Evolutionary conservation across 2,113 vertebrate species (phyloP).

Genomic region (Halcyon senegalensis): DNA sequence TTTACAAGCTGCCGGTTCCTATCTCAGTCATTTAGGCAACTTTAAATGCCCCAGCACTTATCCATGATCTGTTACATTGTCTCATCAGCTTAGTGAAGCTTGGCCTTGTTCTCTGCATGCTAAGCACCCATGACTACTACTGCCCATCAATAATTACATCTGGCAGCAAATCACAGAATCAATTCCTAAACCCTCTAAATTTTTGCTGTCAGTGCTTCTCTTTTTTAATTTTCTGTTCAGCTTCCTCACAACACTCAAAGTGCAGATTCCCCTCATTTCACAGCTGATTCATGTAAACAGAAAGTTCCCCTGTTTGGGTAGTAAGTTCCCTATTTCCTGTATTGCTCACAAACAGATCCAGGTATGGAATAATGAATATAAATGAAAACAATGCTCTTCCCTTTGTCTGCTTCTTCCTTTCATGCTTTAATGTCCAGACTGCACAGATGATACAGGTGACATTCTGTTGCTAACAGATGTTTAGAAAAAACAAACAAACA

Average conservation of each 20-base stretch:
- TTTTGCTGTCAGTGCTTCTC: not conserved
- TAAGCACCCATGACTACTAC: not conserved
- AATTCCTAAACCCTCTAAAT: not conserved
- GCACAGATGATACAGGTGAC: not conserved
- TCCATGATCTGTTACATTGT: not conserved
- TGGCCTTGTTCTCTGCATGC: not conserved
- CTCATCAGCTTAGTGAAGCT: not conserved
- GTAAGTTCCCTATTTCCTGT: slow-evolving; percentile 20
- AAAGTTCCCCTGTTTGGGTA: slow-evolving; percentile 34
- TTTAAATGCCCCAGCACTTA: not conserved
- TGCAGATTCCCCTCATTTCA: slow-evolving; percentile 13
- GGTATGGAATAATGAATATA: not conserved
- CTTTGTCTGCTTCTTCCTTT: not conserved
- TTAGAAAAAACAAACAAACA: not conserved
- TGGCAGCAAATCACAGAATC: not conserved
- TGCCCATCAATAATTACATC: not conserved
- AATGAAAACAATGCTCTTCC: not conserved
- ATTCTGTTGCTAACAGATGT: not conserved
- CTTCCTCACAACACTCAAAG: not conserved
- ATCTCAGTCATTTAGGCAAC: not conserved
- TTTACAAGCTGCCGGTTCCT: not conserved
- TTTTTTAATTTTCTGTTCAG: not conserved
- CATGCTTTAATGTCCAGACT: not conserved
- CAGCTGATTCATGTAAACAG: not conserved
- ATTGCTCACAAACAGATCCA: not conserved